Evolutionary conservation across 1,140 invertebrate species (phyloP), one percentile per base, ranked within the genome.

Genomic region (Hydropsyche tenuis): DNA sequence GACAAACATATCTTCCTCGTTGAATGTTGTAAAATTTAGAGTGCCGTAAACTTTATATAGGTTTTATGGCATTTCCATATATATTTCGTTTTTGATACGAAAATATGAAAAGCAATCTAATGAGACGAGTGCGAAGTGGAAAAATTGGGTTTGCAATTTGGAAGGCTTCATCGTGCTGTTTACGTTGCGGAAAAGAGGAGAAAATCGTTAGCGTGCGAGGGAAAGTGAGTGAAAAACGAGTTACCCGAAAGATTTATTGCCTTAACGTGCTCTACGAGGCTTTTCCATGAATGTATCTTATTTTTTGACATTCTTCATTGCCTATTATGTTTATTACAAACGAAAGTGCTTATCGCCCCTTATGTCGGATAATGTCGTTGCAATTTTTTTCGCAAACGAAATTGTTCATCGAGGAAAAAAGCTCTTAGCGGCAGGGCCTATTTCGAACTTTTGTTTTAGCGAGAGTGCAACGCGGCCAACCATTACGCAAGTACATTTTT

Each of bases 11-110:
- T 25, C 56, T 12, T 25, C 25, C 65, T 60, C 16, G 73, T 65
- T 45, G 60, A 30, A 45, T 53, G 66, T 43, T 45, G 53, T 74
- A 69, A 74, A 74, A 37, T 74, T 69, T 74, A 74, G n/a, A 48
- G 53, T 51, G 18, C 71, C 62, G 23, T 74, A 74, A 74, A 74
- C 30, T 74, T 73, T 74, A 74, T 74, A 65, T 62, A 48, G 53
- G 20, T 74, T 62, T 69, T 65, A 51, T 45, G 46, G 42, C 25
- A 62, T 74, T 74, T 69, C 66, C 42, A 66, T 69, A 74, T 74
- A 72, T 23, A 45, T 63, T 70, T 70, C 53, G 56, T 45, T 42
- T 69, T 53, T 53, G 27, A 51, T 53, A 53, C 45, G 23, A 27
- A 69, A 23, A 69, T 69, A 65, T 42, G 63, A 22, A n/a, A 43